Percentiles rank a stretch among this genome's conserved stretches.
Conservation (phyloP, 2,888 invertebrate species). For the Bimastos eiseni region DNA sequence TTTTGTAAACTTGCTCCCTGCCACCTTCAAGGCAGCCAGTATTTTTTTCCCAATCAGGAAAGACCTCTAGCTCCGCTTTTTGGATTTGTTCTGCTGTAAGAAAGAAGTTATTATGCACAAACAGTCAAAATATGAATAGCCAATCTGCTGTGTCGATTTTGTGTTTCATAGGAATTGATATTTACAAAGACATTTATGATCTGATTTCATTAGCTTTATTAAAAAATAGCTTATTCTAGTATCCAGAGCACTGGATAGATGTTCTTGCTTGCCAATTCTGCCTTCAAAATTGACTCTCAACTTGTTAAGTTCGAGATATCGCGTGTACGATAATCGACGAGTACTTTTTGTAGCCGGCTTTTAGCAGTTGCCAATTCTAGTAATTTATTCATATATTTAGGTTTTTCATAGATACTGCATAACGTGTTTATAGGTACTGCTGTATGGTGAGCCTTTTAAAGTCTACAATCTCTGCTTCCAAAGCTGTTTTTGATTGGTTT, state of each 20-base stretch:
- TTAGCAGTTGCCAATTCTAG: conserved; percentile 13
- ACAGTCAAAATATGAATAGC: neutral
- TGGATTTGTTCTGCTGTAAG: neutral
- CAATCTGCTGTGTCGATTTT: neutral
- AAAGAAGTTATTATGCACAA: neutral
- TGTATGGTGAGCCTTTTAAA: neutral
- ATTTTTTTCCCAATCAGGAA: neutral
- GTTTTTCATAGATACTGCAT: neutral
- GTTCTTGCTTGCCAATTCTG: neutral
- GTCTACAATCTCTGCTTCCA: neutral
- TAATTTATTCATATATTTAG: conserved; percentile 13
- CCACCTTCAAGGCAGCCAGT: neutral
- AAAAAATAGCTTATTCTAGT: neutral
- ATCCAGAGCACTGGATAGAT: neutral
- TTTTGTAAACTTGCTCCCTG: neutral
- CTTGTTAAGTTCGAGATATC: neutral
- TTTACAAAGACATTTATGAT: neutral
- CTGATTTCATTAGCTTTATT: neutral
- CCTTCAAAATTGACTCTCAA: neutral
- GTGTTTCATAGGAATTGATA: neutral
- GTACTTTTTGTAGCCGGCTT: neutral
- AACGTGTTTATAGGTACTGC: neutral
- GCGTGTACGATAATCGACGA: neutral
- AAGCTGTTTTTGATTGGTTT: neutral
- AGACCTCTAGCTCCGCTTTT: neutral